Conservation (phyloP, 2,113 vertebrate species). For the Poecile atricapillus region DNA sequence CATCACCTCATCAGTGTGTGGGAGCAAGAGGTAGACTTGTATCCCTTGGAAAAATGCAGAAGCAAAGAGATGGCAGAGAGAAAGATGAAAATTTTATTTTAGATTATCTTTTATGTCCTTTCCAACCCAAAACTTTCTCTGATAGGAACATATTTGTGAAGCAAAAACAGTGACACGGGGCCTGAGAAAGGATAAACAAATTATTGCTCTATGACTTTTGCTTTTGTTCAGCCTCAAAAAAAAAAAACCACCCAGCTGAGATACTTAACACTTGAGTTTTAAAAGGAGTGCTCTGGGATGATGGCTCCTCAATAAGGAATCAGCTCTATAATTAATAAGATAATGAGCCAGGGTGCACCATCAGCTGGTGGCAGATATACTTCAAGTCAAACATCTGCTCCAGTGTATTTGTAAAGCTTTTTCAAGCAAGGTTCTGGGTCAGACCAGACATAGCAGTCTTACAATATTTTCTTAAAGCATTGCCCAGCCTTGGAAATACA, state of each 20-base stretch:
- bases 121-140: background rate
- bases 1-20: background rate
- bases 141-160: background rate
- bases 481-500: conserved; percentile 50
- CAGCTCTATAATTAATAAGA: background rate
- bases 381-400: background rate
- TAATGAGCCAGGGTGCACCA: background rate
- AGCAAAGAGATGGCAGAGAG: background rate
- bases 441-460: background rate
- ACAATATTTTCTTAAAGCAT: conserved; percentile 44
- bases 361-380: background rate
- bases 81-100: background rate
- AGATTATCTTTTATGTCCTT: background rate
- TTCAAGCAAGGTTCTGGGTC: background rate
- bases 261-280: background rate
- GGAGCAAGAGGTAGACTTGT: background rate
- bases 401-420: background rate
- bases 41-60: background rate
- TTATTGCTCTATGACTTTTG: background rate
- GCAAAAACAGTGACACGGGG: fast-evolving
- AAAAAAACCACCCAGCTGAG: fast-evolving
- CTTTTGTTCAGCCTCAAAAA: background rate
- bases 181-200: background rate
- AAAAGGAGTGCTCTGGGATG: background rate
- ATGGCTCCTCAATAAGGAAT: background rate